phyloP scores from a whole-genome alignment of 2,888 invertebrate genomes.

The Tipula lateralis region DNA sequence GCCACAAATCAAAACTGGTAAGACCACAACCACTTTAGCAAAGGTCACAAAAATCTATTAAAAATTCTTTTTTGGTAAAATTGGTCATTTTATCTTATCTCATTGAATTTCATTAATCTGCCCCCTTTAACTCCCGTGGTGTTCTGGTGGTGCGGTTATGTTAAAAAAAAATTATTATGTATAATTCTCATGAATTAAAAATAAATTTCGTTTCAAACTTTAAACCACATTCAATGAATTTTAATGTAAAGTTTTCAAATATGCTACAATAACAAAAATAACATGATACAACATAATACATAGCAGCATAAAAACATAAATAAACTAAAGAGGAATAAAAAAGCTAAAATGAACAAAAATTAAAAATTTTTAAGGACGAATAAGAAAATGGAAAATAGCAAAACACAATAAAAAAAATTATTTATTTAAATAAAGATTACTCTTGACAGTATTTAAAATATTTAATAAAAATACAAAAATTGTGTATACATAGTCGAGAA shows the following conservation, averaged over 20 bases:
- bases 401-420: neutral
- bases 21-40: too few relatives aligned
- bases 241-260: neutral
- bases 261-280: neutral
- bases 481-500: neutral
- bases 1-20: too few relatives aligned
- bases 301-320: neutral
- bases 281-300: neutral
- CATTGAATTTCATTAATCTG: neutral
- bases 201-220: neutral
- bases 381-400: neutral
- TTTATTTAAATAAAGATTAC: constrained; percentile 24
- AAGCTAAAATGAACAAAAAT: neutral
- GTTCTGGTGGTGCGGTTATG: neutral
- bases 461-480: neutral
- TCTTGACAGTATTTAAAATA: constrained; percentile 11
- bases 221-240: neutral
- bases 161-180: neutral
- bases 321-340: neutral
- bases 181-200: constrained; percentile 11
- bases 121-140: neutral
- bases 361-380: neutral
- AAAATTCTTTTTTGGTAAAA: neutral
- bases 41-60: too few relatives aligned
- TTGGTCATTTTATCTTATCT: neutral